Percentiles rank a stretch among this genome's conserved stretches.
These are phyloP conservation scores for Trinorchestia longiramus DNA, from an alignment of 1,140 invertebrate species.

Conservation along the genomic window DNA sequence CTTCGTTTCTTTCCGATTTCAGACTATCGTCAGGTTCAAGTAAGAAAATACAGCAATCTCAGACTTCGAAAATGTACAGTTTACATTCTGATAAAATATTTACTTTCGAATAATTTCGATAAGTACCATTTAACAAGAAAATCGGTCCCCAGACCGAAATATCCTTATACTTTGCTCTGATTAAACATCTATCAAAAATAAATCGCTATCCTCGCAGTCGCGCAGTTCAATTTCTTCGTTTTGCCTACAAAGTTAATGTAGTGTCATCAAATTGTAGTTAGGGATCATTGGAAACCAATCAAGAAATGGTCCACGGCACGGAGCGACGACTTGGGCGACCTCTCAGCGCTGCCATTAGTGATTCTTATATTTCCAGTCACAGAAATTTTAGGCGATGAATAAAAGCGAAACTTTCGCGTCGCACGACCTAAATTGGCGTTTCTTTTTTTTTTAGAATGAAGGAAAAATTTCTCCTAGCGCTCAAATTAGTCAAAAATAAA, in stretches of 20 bases:
- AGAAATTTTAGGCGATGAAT: background rate
- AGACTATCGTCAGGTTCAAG: no score
- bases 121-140: background rate
- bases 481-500: background rate
- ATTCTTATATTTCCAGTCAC: background rate
- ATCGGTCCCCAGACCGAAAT: background rate
- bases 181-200: background rate
- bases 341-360: background rate
- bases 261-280: background rate
- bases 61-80: no score
- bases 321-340: background rate
- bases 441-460: background rate
- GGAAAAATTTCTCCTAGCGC: background rate
- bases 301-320: background rate
- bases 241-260: background rate
- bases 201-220: background rate
- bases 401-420: background rate
- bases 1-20: no score
- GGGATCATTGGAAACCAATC: conserved; percentile 38
- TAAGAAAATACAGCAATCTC: no score
- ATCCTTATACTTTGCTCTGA: background rate
- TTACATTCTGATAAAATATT: no score
- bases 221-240: background rate
- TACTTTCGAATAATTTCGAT: no score
- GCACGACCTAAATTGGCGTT: background rate